phyloP scores from a whole-genome alignment of 1,140 invertebrate genomes.

The Sycophila sp. region DNA sequence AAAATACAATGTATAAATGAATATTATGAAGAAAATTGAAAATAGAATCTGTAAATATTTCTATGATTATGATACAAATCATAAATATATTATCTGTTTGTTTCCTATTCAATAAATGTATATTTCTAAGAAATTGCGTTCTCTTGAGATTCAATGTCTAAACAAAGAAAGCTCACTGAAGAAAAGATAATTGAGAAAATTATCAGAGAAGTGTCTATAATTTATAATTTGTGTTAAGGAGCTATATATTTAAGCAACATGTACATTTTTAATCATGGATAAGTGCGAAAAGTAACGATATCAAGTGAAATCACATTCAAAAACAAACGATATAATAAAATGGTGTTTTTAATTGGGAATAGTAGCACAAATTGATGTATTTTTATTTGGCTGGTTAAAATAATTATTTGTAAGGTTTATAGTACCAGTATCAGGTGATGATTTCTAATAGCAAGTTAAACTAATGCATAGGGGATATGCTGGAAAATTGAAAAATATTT shows the following conservation, averaged over 20 bases:
- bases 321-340: too few relatives aligned
- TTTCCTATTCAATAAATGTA: conserved; percentile 8
- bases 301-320: too few relatives aligned
- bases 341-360: conserved; percentile 1
- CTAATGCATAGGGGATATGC: too few relatives aligned
- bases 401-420: not conserved
- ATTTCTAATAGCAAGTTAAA: too few relatives aligned
- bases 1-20: conserved; percentile 20
- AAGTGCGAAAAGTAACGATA: not conserved
- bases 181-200: conserved; percentile 8
- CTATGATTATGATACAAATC: conserved; percentile 23
- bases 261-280: conserved; percentile 24
- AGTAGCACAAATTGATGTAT: not conserved
- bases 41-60: conserved; percentile 35
- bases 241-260: conserved; percentile 28
- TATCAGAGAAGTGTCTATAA: conserved; percentile 18
- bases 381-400: not conserved
- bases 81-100: conserved; percentile 30
- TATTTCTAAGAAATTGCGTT: not conserved
- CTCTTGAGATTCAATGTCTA: not conserved
- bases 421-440: too few relatives aligned
- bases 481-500: too few relatives aligned
- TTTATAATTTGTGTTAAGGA: conserved; percentile 19
- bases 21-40: conserved; percentile 12
- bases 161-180: conserved; percentile 5